Evolutionary conservation across 2,113 vertebrate species (phyloP).

Genomic region (Polypterus senegalus): DNA sequence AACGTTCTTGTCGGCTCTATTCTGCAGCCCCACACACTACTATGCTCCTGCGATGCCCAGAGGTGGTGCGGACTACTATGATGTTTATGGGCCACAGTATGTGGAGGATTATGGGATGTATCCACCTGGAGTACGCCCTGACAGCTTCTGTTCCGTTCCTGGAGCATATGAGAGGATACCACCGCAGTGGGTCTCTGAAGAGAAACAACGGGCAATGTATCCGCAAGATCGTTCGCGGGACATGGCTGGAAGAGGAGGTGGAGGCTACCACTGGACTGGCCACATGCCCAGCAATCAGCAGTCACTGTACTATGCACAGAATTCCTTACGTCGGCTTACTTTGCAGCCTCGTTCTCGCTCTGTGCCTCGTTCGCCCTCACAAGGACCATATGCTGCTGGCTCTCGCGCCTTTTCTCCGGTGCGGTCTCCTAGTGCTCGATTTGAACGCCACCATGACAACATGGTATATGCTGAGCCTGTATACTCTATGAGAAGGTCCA

Average conservation of each 20-base stretch:
- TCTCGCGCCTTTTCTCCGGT: slow-evolving; percentile 69
- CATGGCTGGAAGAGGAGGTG: slow-evolving; percentile 30
- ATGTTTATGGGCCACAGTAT: slow-evolving; percentile 61
- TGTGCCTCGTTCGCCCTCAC: slow-evolving; percentile 74
- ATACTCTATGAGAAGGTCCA: slow-evolving; percentile 70
- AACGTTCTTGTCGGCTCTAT: background rate
- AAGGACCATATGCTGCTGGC: slow-evolving; percentile 61
- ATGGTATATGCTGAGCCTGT: slow-evolving; percentile 65
- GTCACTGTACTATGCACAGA: slow-evolving; percentile 42
- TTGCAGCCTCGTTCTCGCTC: slow-evolving; percentile 85
- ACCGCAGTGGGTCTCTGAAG: slow-evolving; percentile 63
- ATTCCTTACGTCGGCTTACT: slow-evolving; percentile 67
- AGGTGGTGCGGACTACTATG: slow-evolving; percentile 57
- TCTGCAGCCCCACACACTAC: slow-evolving; percentile 64
- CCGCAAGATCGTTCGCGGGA: slow-evolving; percentile 37
- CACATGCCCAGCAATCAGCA: slow-evolving; percentile 31
- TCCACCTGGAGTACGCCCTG: slow-evolving; percentile 64
- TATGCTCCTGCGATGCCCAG: slow-evolving; percentile 55
- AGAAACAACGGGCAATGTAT: slow-evolving; percentile 59
- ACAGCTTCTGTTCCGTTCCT: slow-evolving; percentile 86
- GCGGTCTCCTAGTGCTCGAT: slow-evolving; percentile 65
- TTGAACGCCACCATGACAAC: slow-evolving; percentile 65
- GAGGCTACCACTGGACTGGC: slow-evolving; percentile 32
- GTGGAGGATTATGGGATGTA: slow-evolving; percentile 77
- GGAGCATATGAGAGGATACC: slow-evolving; percentile 62